Percentiles rank a stretch among this genome's conserved stretches.
Evolutionary conservation across 2,113 vertebrate species (phyloP).

Genomic region (Ochotona princeps): DNA sequence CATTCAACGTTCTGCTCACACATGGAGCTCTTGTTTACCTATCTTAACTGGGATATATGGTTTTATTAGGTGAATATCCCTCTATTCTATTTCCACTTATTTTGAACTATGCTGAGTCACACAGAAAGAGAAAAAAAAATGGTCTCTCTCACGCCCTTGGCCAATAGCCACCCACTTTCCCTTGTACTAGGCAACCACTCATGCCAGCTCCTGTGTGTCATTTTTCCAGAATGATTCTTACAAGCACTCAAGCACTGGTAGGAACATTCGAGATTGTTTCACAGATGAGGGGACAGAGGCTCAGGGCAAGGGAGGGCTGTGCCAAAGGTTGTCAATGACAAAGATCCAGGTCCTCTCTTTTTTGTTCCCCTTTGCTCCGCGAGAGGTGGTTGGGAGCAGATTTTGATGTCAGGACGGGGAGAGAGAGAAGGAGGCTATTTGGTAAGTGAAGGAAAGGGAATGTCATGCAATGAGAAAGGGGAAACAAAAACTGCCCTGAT

Average conservation of each 20-base stretch:
- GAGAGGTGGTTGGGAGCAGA: background rate
- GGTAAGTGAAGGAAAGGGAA: background rate
- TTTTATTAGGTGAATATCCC: background rate
- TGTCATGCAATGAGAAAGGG: background rate
- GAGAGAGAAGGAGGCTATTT: background rate
- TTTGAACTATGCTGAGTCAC: background rate
- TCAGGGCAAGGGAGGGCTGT: background rate
- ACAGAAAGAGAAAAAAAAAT: background rate
- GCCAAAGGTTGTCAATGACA: background rate
- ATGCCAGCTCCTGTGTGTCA: background rate
- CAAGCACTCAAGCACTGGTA: background rate
- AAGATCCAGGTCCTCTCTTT: background rate
- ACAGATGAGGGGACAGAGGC: background rate
- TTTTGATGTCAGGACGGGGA: background rate
- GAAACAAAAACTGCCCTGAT: too few species aligned
- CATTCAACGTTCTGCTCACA: slow-evolving; percentile 41
- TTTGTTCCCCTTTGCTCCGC: background rate
- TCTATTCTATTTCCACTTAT: background rate
- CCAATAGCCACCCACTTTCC: background rate
- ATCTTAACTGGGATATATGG: background rate
- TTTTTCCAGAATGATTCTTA: background rate
- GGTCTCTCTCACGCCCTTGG: background rate
- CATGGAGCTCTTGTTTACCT: background rate
- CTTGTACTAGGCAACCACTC: too few species aligned
- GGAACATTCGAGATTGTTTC: background rate